Base-by-base conservation (phyloP, 2,113 vertebrate genomes). In the Micronycteris hirsuta region DNA sequence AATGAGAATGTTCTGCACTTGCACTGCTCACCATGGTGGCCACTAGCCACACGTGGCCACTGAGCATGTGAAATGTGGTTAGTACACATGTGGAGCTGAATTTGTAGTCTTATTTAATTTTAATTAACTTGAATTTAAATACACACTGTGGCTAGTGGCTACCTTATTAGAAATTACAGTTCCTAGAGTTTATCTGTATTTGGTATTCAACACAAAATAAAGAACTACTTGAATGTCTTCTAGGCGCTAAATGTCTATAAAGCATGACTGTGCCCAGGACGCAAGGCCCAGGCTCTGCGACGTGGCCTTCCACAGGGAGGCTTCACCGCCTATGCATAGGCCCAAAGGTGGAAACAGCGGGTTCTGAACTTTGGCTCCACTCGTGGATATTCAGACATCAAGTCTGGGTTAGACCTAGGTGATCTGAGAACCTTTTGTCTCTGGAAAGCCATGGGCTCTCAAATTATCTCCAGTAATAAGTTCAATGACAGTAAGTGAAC, bases 71-170 rank as follows among this genome's bases (percentile, higher is more conserved):
- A 92, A 94, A 63, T 65, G 52, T 84, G 58, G 16, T 65, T 90
- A 49, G 20, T 82, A 8, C 20, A n/a, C 88, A 0, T 58, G 26
- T 65, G 28, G 26, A 86, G 65, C 4, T 67, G 36, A 82, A 81
- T 82, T 58, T 92, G 77, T 45, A 52, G 47, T 92, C 94, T 91
- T 61, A 33, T 54, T 86, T 83, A 31, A 56, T 73, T 93, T 96
- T 67, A 94, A 85, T 63, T 81, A 89, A 78, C 82, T 95, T 80
- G 28, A 63, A 73, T 80, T 87, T 74, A 87, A 94, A 67, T 67
- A 82, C 36, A 14, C 22, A 4, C 26, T 85, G 43, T 68, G 41
- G 82, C 24, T 52, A 67, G n/a, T 74, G 36, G 3, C n/a, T 94
- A 38, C 58, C 22, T 38, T 47, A 38, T 41, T 85, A 33, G 43